Evolutionary conservation across 1,140 invertebrate genomes (phyloP).

Genomic region (Ephestia elutella): DNA sequence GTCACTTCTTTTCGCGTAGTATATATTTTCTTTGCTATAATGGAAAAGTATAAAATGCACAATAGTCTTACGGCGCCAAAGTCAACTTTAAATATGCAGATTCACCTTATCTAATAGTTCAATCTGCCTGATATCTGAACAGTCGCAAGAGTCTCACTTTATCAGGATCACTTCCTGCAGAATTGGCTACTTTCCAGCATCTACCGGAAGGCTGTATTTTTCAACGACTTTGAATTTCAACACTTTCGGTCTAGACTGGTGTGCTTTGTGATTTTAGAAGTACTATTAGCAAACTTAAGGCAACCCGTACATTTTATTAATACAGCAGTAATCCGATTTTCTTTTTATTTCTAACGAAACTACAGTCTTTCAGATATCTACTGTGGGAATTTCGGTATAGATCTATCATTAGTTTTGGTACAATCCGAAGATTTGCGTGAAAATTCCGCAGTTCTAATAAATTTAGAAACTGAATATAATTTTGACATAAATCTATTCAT

Average conservation of each 20-base stretch:
- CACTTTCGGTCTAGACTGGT: neutral
- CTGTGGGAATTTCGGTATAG: no score
- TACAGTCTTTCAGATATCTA: no score
- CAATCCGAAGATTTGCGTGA: no score
- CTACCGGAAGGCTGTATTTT: neutral
- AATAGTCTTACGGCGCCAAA: neutral
- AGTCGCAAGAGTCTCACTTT: neutral
- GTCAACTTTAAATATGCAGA: slow-evolving; percentile 1
- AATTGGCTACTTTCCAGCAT: neutral
- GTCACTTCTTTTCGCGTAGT: no score
- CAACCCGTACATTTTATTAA: no score
- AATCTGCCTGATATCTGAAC: neutral
- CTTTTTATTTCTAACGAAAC: no score
- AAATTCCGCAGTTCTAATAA: no score
- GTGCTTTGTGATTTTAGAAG: neutral
- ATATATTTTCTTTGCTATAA: no score
- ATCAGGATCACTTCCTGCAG: slow-evolving; percentile 1
- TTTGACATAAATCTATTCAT: neutral
- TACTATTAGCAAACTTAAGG: no score
- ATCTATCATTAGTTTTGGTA: no score
- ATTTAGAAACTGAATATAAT: no score
- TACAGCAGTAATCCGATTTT: no score
- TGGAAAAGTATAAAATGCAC: neutral
- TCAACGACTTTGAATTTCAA: neutral
- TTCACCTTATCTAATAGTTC: neutral